Conservation (phyloP, 2,113 vertebrate genomes). For the Callorhinus ursinus region DNA sequence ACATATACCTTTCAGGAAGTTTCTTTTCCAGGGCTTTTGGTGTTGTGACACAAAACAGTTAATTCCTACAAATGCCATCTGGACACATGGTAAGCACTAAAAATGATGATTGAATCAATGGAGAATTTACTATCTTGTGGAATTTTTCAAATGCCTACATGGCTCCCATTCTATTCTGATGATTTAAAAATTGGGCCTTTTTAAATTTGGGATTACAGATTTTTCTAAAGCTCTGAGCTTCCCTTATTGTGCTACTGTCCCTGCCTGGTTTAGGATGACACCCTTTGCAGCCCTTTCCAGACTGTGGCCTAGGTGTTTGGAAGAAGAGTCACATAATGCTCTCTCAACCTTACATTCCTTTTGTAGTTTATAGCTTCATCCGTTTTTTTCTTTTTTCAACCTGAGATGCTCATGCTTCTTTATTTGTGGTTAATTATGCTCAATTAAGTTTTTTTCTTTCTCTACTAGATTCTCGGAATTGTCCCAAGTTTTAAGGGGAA, state of each 20-base stretch:
- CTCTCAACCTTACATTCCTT: background rate
- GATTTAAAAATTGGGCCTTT: background rate
- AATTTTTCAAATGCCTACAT: background rate
- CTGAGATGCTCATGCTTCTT: constrained; percentile 4
- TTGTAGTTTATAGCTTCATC: background rate
- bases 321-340: too few relatives aligned
- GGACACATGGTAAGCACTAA: background rate
- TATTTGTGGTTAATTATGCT: constrained; percentile 44
- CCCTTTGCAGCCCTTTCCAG: background rate
- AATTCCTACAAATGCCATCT: background rate
- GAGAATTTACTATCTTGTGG: background rate
- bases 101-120: background rate
- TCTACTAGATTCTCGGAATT: constrained; percentile 43
- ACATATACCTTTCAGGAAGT: background rate
- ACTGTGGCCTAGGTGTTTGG: background rate
- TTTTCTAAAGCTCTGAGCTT: background rate
- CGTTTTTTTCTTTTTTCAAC: constrained; percentile 25
- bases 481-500: constrained; percentile 33
- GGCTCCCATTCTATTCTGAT: background rate
- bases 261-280: background rate
- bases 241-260: background rate
- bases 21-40: background rate
- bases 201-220: background rate
- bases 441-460: background rate
- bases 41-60: background rate